These are phyloP conservation scores for Mus spretus DNA, from an alignment of 2,797 vertebrate genomes.

Conservation along the genomic window DNA sequence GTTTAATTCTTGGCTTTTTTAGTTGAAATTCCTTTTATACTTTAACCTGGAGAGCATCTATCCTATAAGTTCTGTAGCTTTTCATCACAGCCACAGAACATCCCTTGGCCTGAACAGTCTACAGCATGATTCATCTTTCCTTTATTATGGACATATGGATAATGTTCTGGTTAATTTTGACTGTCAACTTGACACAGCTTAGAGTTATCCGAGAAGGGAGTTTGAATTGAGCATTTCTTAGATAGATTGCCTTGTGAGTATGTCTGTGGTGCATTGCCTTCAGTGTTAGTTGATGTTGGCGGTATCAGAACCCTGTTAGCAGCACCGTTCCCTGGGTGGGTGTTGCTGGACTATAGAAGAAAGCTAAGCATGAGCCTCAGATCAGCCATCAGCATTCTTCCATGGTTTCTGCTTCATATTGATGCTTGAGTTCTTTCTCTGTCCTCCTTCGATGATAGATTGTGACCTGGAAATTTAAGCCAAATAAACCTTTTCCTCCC, in stretches of 20 bases:
- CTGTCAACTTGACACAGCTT: not conserved
- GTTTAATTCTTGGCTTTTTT: not conserved
- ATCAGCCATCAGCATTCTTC: not conserved
- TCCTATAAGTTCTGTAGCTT: not conserved
- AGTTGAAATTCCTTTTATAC: not conserved
- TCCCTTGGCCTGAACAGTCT: not conserved
- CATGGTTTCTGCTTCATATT: not conserved
- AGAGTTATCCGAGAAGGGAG: not conserved
- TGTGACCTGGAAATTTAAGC: not conserved
- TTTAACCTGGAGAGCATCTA: not conserved
- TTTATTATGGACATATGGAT: not conserved
- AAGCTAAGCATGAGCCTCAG: not conserved
- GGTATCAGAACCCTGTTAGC: not conserved
- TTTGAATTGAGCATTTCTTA: not conserved
- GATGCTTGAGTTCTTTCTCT: not conserved
- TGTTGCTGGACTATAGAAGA: not conserved
- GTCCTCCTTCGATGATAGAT: not conserved
- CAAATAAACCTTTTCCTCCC: not conserved
- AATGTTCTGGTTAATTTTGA: not conserved
- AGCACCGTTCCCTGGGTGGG: not conserved
- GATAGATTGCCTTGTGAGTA: not conserved
- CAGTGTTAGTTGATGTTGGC: not conserved
- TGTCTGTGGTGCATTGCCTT: not conserved
- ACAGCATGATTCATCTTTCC: not conserved
- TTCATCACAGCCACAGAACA: not conserved